Base-by-base conservation (phyloP, 2,113 vertebrate genomes). In the Xiphias gladius region DNA sequence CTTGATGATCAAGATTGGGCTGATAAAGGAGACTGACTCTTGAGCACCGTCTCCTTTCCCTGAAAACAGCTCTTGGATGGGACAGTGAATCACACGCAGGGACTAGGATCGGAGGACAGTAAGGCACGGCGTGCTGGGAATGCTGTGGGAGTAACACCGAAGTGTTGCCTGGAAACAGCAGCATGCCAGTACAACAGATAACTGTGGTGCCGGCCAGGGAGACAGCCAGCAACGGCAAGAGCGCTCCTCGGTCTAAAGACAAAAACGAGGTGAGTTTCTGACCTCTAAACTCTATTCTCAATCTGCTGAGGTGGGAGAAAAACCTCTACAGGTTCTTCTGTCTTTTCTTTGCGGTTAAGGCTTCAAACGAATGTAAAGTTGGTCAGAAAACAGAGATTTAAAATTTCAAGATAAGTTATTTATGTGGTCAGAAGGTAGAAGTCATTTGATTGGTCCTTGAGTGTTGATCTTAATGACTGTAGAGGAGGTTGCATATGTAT, bases 141-240 rank as follows among this genome's bases (percentile, higher is more conserved):
- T 83, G 83, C 86, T 86, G 86, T 50, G 78, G 88, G 73, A 88
- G 80, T 89, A 89, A 86, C 65, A 50, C 32, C 14, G 7, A 76
- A 88, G 73, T 11, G 82, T 93, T 91, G 88, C 89, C 65, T 83
- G 84, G 89, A 86, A 89, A 92, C 89, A 84, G 83, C 95, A 95
- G 75, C 86, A 99, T 99, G 98, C 97, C 97, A 79, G 91, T 97
- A 86, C 97, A 97, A 77, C 96, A 97, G 95, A 98, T 97, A 91
- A 97, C 96, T 63, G 96, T 99, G 94, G 96, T 96, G 90, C 97
- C 97, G 24, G 94, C 94, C 0, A 95, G 90, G 92, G 96, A 97
- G 90, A 94, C 94, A 1, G 90, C 93, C 80, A 90, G 91, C 92
- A 96, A 95, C 92, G 95, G 95, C 92, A 96, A 96, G 94, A 96